phyloP scores from a whole-genome alignment of 2,797 vertebrate genomes.

The Macroramphosus scolopax region DNA sequence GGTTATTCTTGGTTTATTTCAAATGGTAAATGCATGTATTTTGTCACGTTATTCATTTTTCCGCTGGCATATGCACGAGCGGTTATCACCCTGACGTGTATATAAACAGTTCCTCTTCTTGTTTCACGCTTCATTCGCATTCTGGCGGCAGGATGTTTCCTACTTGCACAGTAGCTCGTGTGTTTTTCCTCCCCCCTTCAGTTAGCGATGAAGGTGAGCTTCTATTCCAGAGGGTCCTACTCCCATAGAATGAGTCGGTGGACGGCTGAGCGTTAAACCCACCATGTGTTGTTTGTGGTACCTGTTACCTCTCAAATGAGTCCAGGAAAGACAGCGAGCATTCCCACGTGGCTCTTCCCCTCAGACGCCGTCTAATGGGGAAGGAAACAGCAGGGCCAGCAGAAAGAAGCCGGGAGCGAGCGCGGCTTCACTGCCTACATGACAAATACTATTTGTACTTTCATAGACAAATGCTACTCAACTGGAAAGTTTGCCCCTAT shows the following conservation, averaged over 20 bases:
- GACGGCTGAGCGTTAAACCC: slow-evolving; percentile 33
- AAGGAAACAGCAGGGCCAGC: slow-evolving; percentile 59
- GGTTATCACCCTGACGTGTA: not conserved
- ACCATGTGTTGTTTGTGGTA: slow-evolving; percentile 59
- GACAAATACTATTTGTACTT: slow-evolving; percentile 68
- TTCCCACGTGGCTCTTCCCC: slow-evolving; percentile 62
- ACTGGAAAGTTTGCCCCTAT: slow-evolving; percentile 59
- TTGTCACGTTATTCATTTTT: not conserved
- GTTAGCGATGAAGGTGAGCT: slow-evolving; percentile 39
- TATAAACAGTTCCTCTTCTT: not conserved
- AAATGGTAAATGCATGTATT: slow-evolving; percentile 15
- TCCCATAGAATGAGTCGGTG: slow-evolving; percentile 29
- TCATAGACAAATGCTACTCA: slow-evolving; percentile 68
- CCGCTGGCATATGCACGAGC: not conserved
- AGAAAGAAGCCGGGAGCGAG: slow-evolving; percentile 40
- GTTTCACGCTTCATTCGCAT: slow-evolving; percentile 14
- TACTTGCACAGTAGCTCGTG: no score
- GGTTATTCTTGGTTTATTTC: no score
- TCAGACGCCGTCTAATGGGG: slow-evolving; percentile 65
- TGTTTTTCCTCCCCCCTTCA: no score
- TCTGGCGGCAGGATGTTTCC: no score
- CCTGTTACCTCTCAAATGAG: slow-evolving; percentile 73
- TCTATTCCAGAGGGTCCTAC: slow-evolving; percentile 32
- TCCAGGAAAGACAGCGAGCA: slow-evolving; percentile 65
- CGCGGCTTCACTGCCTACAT: slow-evolving; percentile 60